Base-by-base conservation (phyloP, 30 jellyfish, hydroid and myxozoan species). In the Cassiopea andromeda region DNA sequence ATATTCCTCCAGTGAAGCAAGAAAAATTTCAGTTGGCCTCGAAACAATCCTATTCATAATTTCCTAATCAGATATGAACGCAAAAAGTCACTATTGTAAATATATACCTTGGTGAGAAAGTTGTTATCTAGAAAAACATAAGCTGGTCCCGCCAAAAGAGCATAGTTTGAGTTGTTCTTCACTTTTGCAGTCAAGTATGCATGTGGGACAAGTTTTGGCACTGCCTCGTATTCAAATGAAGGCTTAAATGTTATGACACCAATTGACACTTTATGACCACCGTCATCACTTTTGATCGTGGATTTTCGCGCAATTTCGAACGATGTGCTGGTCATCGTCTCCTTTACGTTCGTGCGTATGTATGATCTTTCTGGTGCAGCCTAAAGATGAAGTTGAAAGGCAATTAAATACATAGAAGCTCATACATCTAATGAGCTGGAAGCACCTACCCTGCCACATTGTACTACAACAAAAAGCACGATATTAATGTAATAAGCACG, bases 141-240 rank as follows among this genome's bases (percentile, higher is more conserved):
- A 0, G 97, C 98, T 66, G 96, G 93, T 8, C 98, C 98, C 44
- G 92, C 97, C 76, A 94, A 81, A 94, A 94, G 59, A n/a, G 98
- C 97, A 94, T 94, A 94, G 44, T 77, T 82, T 0, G 97, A 85
- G n/a, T 92, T 94, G 87, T 94, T 94, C 57, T 82, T 90, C 48
- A 91, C 97, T 79, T 72, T 94, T 59, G 96, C 94, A 45, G 92
- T 90, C 85, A 94, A 81, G 82, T 89, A 94, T 18, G 98, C 97
- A 78, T 94, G 98, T 2, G 98, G 94, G n/a, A 91, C 98, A 12
- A 78, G 76, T 80, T 86, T 94, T 7, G 98, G 98, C 4, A 81
- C 91, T 6, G 95, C 61, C 67, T 68, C 72, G 93, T 94, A 94
- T 82, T 94, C 98, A 70, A 94, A 90, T 15, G 84, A 54, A 4